phyloP scores from a whole-genome alignment of 1,140 invertebrate species.

The Macrobrachium rosenbergii region DNA sequence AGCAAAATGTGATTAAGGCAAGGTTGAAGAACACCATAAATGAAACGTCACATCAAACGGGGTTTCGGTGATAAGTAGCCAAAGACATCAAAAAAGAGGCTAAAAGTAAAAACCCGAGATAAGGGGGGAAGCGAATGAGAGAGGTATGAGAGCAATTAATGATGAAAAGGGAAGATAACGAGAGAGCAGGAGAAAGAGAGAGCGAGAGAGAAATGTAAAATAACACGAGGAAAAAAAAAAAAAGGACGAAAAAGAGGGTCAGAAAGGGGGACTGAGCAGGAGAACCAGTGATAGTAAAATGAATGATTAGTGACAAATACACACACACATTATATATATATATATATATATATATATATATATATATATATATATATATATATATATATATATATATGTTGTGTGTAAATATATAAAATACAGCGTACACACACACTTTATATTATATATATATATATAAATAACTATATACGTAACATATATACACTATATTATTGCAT shows the following conservation, averaged over 20 bases:
- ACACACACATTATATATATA: slow-evolving; percentile 14
- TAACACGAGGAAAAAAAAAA: background rate
- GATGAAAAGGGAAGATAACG: background rate
- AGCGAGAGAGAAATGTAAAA: slow-evolving; percentile 21
- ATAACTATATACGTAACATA: slow-evolving; percentile 26
- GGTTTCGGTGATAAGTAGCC: no score
- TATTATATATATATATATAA: slow-evolving; percentile 43
- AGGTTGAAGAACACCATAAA: no score
- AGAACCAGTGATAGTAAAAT: background rate
- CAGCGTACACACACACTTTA: no score
- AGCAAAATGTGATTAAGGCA: no score
- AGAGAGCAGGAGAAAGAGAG: slow-evolving; percentile 11
- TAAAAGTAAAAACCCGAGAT: background rate
- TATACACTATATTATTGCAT: background rate
- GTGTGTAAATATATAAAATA: slow-evolving; percentile 27
- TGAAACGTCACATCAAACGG: no score
- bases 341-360: background rate
- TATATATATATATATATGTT: slow-evolving; percentile 32
- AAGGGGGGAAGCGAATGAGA: background rate
- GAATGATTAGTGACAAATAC: background rate
- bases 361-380: slow-evolving; percentile 10
- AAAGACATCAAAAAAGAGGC: no score
- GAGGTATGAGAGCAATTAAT: background rate
- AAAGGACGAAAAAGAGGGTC: background rate
- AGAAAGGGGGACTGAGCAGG: slow-evolving; percentile 23